Evolutionary conservation across 1,140 invertebrate species (phyloP).

Genomic region (Drosophila melanica): DNA sequence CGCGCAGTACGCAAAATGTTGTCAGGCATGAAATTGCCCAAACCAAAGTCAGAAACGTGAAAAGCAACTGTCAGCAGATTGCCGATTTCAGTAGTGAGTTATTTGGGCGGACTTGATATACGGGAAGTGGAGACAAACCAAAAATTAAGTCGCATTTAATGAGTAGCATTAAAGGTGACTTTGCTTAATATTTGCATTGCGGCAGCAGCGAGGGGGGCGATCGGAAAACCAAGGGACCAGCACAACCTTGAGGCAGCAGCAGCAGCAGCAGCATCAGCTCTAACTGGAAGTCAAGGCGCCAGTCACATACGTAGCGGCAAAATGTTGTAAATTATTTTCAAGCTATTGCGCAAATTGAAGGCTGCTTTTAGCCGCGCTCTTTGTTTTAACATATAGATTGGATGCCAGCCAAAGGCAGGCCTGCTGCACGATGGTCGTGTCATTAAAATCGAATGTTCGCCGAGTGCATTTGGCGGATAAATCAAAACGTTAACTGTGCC

Average conservation of each 20-base stretch:
- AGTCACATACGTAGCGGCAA: constrained; percentile 41
- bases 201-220: background rate
- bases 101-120: constrained; percentile 71
- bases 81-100: constrained; percentile 58
- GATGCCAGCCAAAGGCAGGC: constrained; percentile 47
- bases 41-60: constrained; percentile 40
- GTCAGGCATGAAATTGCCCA: constrained; percentile 72
- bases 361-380: constrained; percentile 66
- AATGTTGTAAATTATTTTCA: constrained; percentile 80
- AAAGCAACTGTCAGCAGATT: constrained; percentile 76
- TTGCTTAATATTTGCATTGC: constrained; percentile 23
- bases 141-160: constrained; percentile 76
- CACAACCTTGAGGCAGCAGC: background rate
- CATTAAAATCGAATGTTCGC: constrained; percentile 69
- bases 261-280: background rate
- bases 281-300: background rate
- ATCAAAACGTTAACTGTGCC: constrained; percentile 66
- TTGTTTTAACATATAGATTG: constrained; percentile 79
- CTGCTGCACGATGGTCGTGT: constrained; percentile 25
- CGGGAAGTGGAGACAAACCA: constrained; percentile 40
- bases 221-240: background rate
- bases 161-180: constrained; percentile 40
- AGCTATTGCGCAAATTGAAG: constrained; percentile 76
- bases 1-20: constrained; percentile 59
- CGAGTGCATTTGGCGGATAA: constrained; percentile 72